phyloP scores from a whole-genome alignment of 2,797 vertebrate species.

The Galago senegalensis region DNA sequence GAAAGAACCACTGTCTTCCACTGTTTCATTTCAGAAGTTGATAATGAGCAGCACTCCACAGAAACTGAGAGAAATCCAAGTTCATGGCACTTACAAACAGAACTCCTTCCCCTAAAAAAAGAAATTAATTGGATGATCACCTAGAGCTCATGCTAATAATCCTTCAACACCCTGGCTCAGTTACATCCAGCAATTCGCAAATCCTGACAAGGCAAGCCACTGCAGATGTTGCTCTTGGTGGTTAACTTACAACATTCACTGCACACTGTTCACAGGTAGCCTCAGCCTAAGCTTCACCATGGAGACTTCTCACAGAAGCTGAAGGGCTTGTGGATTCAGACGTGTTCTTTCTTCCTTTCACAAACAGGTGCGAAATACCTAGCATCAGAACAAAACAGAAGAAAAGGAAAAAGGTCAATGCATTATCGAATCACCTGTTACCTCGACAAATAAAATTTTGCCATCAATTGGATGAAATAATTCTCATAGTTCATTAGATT shows the following conservation, averaged over 20 bases:
- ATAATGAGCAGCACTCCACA: not conserved
- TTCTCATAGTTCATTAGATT: not conserved
- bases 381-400: constrained; percentile 41
- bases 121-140: constrained; percentile 46
- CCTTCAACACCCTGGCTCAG: not conserved
- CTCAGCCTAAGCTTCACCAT: constrained; percentile 86
- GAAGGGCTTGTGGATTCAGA: constrained; percentile 76
- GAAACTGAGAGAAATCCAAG: constrained; percentile 47
- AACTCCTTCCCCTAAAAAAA: constrained; percentile 25
- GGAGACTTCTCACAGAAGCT: constrained; percentile 83
- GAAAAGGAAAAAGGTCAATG: constrained; percentile 65
- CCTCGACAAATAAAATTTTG: not conserved
- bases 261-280: constrained; percentile 79
- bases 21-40: constrained; percentile 2
- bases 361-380: constrained; percentile 83
- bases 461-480: not conserved
- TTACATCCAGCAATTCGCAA: not conserved
- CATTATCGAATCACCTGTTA: constrained; percentile 16
- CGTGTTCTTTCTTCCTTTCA: constrained; percentile 84
- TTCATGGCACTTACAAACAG: not conserved
- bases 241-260: constrained; percentile 92
- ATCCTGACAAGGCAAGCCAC: constrained; percentile 15
- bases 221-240: not conserved
- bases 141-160: not conserved
- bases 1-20: not conserved